phyloP scores from a whole-genome alignment of 2,113 vertebrate species.

The Colinus virginianus region DNA sequence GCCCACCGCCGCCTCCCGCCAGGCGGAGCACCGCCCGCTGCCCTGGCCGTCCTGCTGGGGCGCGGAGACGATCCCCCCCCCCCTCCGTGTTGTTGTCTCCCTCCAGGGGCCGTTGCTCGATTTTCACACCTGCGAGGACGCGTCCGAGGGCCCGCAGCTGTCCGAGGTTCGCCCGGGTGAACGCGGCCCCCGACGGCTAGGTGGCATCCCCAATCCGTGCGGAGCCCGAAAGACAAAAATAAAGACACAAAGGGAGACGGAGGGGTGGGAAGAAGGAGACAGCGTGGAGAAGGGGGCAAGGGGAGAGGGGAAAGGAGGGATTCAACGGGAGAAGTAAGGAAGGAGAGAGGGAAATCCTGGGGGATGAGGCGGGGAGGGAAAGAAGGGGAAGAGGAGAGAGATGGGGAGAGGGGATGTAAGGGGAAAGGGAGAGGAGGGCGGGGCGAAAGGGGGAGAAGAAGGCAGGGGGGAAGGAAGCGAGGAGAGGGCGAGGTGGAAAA shows the following conservation, averaged over 20 bases:
- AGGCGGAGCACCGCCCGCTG: background rate
- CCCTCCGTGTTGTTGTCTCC: background rate
- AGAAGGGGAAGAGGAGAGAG: too few relatives aligned
- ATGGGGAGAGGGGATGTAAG: too few relatives aligned
- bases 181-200: background rate
- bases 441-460: background rate
- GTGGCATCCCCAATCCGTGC: background rate
- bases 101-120: slow-evolving; percentile 18
- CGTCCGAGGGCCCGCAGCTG: background rate
- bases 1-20: background rate
- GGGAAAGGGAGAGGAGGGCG: too few relatives aligned
- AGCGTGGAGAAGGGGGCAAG: too few relatives aligned
- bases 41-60: too few relatives aligned
- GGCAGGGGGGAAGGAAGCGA: too few relatives aligned
- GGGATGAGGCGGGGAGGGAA: background rate
- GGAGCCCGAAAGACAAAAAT: background rate
- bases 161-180: slow-evolving; percentile 35
- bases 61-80: background rate
- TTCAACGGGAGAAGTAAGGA: background rate
- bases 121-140: slow-evolving; percentile 54
- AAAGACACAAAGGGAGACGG: too few relatives aligned
- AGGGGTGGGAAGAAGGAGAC: too few relatives aligned
- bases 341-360: too few relatives aligned
- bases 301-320: accelerated
- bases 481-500: background rate